Conservation (phyloP, 2,797 vertebrate species). For the Hydrophis major region DNA sequence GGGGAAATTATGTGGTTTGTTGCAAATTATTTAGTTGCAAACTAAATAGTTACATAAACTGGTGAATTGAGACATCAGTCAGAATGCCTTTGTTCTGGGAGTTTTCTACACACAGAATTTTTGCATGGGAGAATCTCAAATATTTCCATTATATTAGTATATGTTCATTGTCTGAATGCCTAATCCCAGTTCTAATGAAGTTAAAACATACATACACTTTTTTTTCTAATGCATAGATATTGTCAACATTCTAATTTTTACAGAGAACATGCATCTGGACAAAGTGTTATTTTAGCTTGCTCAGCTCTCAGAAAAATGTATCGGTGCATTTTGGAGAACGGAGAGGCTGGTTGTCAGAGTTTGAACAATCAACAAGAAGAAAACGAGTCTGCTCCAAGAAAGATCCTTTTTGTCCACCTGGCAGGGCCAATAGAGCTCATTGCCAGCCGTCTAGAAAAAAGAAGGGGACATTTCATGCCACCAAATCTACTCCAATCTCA, state of each 20-base stretch:
- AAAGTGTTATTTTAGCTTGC: constrained; percentile 79
- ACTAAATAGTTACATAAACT: not conserved
- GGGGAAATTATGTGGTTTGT: not conserved
- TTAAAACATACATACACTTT: not conserved
- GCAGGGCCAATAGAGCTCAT: constrained; percentile 77
- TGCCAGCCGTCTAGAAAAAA: constrained; percentile 72
- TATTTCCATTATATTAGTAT: not conserved
- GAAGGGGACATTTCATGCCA: constrained; percentile 87
- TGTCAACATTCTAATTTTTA: constrained; percentile 11
- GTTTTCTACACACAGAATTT: not conserved
- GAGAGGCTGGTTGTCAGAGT: constrained; percentile 51
- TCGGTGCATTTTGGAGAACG: constrained; percentile 76
- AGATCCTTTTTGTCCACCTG: constrained; percentile 81
- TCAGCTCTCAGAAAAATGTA: constrained; percentile 87
- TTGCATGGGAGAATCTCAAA: not conserved
- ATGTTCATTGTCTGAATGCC: not conserved
- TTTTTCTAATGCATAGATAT: not conserved
- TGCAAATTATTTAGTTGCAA: not conserved
- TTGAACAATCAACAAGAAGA: constrained; percentile 3
- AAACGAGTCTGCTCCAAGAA: constrained; percentile 22
- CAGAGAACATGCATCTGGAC: constrained; percentile 69
- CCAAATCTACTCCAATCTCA: constrained; percentile 81
- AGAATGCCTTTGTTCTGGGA: not conserved
- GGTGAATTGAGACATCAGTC: not conserved
- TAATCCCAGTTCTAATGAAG: not conserved